Percentiles rank a stretch among this genome's conserved stretches.
Conservation (phyloP, 2,797 vertebrate species). For the Momotus momota region DNA sequence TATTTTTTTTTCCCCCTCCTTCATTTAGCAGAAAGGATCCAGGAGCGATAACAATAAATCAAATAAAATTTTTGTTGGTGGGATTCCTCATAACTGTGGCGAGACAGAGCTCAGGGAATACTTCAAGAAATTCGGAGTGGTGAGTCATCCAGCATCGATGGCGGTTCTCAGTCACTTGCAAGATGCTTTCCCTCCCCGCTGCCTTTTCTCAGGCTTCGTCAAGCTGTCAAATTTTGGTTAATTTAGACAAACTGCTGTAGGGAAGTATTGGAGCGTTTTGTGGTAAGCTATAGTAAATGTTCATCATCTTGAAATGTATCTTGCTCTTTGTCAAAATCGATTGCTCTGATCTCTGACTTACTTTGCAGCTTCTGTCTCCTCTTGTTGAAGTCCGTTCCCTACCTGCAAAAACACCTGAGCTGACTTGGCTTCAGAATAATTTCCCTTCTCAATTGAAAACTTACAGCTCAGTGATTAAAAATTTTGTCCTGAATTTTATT, state of each 20-base stretch:
- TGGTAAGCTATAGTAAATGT: neutral
- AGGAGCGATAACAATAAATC: slow-evolving; percentile 99
- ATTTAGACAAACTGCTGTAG: slow-evolving; percentile 19
- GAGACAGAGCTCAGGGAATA: slow-evolving; percentile 99
- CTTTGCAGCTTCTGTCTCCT: neutral
- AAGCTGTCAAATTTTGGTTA: slow-evolving; percentile 2
- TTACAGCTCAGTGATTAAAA: neutral
- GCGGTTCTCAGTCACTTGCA: neutral
- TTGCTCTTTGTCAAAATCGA: neutral
- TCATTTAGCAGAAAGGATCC: slow-evolving; percentile 93
- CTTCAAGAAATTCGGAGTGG: slow-evolving; percentile 99
- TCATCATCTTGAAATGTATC: neutral
- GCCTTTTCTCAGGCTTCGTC: neutral
- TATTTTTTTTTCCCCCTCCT: slow-evolving; percentile 17
- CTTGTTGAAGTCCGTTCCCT: neutral
- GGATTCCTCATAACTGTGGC: slow-evolving; percentile 99
- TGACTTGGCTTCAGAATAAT: neutral
- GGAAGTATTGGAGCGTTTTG: neutral
- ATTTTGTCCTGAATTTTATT: neutral
- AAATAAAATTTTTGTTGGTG: slow-evolving; percentile 99
- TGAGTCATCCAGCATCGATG: slow-evolving; percentile 80
- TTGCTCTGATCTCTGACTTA: neutral
- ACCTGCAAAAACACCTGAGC: neutral
- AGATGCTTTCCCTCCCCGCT: neutral
- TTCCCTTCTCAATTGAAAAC: neutral